Evolutionary conservation across 1,140 invertebrate genomes (phyloP), one percentile per base, ranked within the genome.

Genomic region (Helicoverpa armigera): DNA sequence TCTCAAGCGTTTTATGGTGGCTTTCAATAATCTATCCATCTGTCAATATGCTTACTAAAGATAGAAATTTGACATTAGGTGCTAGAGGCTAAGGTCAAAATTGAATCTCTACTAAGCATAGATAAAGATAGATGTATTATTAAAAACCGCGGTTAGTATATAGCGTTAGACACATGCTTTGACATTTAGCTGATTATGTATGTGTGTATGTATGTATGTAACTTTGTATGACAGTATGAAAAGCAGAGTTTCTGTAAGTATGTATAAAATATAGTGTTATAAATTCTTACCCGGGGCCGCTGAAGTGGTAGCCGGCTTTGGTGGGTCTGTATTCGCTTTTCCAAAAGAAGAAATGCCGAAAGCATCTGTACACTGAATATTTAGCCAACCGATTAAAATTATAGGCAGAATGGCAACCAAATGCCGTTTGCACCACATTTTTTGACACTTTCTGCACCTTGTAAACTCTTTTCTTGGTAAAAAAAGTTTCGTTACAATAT

Each of bases 281-380:
- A 83, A 86, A 82, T 74, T 91, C 91, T 94, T 93, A 94, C 93
- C 93, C 61, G 93, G 90, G 29, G 91, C 82, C 51, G 87, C 86
- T n/a, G 93, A 92, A 0, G 92, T 90, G 11, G 91, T 89, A 11
- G 88, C 85, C 11, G 90, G 88, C 84, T 86, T 88, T 67, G 93
- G 91, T n/a, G 92, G 88, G 13, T 93, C 90, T 12, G 93, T 94
- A 72, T 91, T 90, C 51, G 92, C 89, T 81, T 91, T 91, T 48
- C 92, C 92, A 67, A 93, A 94, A 10, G 92, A 94, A 2, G 92
- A 94, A 79, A 94, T 91, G 23, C 92, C 92, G 74, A 94, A 92
- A 14, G 83, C 82, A 35, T 90, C 81, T 61, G 79, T 67, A 23
- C 82, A 79, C 65, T 85, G 78, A 53, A 88, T 85, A 63, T 86